Conservation (phyloP, 2,113 vertebrate genomes). For the Sphaerodactylus townsendi region DNA sequence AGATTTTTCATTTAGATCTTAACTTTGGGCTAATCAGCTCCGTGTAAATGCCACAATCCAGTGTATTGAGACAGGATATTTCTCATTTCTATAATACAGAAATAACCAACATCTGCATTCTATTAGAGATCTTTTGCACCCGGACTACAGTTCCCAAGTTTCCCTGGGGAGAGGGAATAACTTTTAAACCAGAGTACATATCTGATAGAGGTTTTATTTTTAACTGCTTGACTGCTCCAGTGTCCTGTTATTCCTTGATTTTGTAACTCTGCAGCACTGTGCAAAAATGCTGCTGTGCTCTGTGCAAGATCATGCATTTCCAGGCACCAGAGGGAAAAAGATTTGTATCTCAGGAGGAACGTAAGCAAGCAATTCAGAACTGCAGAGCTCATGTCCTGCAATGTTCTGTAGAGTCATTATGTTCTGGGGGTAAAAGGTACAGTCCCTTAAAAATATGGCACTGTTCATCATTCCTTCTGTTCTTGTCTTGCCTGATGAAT, state of each 20-base stretch:
- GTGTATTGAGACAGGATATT: neutral
- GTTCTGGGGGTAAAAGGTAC: constrained; percentile 9
- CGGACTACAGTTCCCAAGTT: neutral
- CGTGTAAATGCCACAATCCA: neutral
- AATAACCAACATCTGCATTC: neutral
- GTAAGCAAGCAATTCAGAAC: neutral
- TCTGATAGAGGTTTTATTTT: neutral
- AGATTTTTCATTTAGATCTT: neutral
- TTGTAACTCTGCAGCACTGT: neutral
- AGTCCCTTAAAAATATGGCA: neutral
- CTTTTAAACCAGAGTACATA: neutral
- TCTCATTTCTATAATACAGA: neutral
- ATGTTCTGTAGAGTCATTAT: neutral
- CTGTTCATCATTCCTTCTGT: constrained; percentile 2
- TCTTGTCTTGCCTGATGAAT: constrained; percentile 22
- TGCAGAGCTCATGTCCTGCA: neutral
- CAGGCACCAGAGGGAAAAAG: neutral
- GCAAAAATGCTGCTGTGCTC: neutral
- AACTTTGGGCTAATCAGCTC: neutral
- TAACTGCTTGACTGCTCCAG: neutral
- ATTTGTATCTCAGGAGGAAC: neutral
- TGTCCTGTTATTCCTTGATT: neutral
- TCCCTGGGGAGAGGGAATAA: neutral
- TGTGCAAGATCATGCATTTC: neutral
- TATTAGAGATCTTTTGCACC: neutral